A percentile compares a stretch with the other conserved stretches of the same genome.
Conservation (phyloP, 2,113 vertebrate species). For the Panurus biarmicus region DNA sequence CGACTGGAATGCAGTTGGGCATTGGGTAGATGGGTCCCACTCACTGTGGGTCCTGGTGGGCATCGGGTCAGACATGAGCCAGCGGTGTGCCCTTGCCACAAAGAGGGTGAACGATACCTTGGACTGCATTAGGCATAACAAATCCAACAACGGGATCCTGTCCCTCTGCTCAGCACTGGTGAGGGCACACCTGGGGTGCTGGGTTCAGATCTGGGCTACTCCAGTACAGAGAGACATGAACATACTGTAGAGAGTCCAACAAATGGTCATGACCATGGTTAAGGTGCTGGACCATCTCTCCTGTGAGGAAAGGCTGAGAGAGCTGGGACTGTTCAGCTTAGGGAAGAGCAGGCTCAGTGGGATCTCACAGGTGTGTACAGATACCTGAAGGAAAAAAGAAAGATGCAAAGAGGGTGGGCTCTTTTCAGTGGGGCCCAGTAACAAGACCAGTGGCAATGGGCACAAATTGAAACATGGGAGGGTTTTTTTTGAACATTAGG, state of each 20-base stretch:
- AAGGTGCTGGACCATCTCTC: neutral
- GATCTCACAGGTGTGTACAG: neutral
- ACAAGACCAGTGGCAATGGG: neutral
- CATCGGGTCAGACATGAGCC: neutral
- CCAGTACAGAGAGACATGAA: neutral
- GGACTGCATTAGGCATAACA: neutral
- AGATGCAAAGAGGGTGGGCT: neutral
- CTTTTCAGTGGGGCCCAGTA: neutral
- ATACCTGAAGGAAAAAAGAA: neutral
- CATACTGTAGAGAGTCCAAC: neutral
- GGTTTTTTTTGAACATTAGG: neutral
- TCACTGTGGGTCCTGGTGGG: neutral
- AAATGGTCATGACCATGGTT: neutral
- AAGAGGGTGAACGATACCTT: neutral
- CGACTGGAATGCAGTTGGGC: neutral
- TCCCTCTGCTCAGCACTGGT: neutral
- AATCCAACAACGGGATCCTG: neutral
- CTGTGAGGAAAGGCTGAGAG: neutral
- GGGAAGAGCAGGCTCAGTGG: neutral
- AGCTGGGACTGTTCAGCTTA: neutral
- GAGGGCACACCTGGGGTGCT: neutral
- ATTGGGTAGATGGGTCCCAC: neutral
- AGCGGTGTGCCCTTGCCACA: fast-evolving
- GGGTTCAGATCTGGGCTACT: neutral
- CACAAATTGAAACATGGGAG: neutral